Conservation (phyloP, 2,888 invertebrate species). For the Thumatha senex region DNA sequence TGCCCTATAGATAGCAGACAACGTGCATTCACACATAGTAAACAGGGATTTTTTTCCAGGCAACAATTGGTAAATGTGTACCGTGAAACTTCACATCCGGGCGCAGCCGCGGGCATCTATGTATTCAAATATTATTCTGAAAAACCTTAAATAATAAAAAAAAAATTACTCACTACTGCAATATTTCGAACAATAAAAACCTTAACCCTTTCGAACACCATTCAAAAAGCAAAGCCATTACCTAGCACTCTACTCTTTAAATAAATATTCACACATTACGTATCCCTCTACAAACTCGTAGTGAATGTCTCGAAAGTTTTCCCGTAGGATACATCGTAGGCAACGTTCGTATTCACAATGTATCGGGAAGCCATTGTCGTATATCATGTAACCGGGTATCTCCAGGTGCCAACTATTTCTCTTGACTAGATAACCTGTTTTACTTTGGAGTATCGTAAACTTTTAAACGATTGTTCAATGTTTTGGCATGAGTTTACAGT, state of each 20-base stretch:
- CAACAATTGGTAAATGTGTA: no score
- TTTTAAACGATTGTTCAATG: conserved; percentile 33
- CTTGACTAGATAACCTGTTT: conserved; percentile 41
- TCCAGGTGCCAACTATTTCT: conserved; percentile 58
- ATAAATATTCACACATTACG: conserved; percentile 37
- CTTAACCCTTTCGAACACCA: not conserved
- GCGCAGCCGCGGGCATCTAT: no score
- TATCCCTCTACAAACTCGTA: conserved; percentile 23
- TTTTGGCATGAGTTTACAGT: conserved; percentile 8
- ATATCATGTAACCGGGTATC: conserved; percentile 46
- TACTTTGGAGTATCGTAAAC: conserved; percentile 47
- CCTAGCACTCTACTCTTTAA: conserved; percentile 16
- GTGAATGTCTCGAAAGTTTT: conserved; percentile 54
- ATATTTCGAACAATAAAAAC: not conserved
- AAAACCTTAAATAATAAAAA: no score
- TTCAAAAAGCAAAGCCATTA: conserved; percentile 15
- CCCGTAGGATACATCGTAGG: conserved; percentile 44
- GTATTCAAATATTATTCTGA: no score
- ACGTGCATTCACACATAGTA: no score
- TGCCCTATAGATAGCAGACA: no score
- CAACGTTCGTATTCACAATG: conserved; percentile 51
- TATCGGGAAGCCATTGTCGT: conserved; percentile 69
- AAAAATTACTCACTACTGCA: no score
- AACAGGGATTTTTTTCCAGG: no score
- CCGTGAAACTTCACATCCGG: no score